A percentile compares a stretch with the other conserved stretches of the same genome.
Conservation (phyloP, 2,888 invertebrate genomes). For the Platycnemis pennipes region DNA sequence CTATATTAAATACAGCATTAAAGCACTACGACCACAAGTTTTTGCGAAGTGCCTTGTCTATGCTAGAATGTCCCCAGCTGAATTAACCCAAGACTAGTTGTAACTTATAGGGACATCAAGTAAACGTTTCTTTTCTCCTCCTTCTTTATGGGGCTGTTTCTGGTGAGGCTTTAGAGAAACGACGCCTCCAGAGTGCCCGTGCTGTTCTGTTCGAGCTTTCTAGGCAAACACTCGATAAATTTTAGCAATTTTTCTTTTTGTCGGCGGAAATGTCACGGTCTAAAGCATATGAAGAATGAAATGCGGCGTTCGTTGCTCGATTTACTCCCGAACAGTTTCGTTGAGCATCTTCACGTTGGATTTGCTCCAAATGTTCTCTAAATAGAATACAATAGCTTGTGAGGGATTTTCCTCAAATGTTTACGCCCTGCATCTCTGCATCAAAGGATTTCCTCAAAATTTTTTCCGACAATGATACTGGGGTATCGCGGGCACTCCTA, state of each 20-base stretch:
- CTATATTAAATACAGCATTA: not conserved
- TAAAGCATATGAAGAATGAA: not conserved
- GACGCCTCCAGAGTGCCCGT: not conserved
- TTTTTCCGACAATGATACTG: no score
- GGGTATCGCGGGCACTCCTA: no score
- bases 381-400: no score
- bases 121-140: not conserved
- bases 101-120: not conserved
- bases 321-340: not conserved
- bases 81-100: not conserved
- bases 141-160: slow-evolving; percentile 1
- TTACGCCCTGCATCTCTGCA: no score
- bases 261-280: not conserved
- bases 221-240: not conserved
- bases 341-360: not conserved
- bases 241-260: not conserved
- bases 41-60: not conserved
- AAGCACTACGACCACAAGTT: not conserved
- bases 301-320: not conserved
- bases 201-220: not conserved
- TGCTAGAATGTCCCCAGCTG: not conserved
- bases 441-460: no score
- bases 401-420: no score
- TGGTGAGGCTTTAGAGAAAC: not conserved
- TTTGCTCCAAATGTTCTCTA: no score